Percentiles rank a stretch among this genome's conserved stretches.
These are phyloP conservation scores for Steinernema carpocapsae DNA, from an alignment of 2,888 invertebrate genomes.

Conservation along the genomic window DNA sequence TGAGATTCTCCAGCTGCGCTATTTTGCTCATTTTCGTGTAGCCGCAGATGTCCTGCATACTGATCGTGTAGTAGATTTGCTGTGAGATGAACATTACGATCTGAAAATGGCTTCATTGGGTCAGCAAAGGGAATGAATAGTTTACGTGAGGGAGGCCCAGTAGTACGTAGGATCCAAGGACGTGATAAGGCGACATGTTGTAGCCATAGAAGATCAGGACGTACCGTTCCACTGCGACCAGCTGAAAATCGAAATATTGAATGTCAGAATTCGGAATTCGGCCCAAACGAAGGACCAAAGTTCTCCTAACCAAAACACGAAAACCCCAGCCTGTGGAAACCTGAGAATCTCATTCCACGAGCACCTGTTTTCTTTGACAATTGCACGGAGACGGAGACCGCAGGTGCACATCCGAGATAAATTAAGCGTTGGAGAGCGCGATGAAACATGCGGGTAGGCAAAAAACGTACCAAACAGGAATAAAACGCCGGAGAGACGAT, in stretches of 20 bases:
- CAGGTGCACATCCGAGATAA: not conserved
- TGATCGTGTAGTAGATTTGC: not conserved
- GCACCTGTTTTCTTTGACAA: too few species aligned
- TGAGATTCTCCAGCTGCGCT: not conserved
- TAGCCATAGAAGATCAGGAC: constrained; percentile 1
- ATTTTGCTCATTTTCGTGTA: constrained; percentile 23
- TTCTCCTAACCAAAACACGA: too few species aligned
- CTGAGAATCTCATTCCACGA: too few species aligned
- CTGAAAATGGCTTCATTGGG: not conserved
- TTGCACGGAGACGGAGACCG: not conserved
- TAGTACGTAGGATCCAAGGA: not conserved
- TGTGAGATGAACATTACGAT: constrained; percentile 17
- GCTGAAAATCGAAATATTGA: not conserved
- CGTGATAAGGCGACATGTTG: not conserved
- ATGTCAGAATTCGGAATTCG: too few species aligned
- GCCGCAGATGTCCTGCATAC: constrained; percentile 20
- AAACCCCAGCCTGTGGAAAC: too few species aligned
- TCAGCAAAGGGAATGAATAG: too few species aligned
- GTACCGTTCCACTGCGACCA: constrained; percentile 8
- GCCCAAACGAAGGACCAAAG: too few species aligned
- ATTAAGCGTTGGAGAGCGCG: not conserved
- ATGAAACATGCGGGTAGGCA: not conserved
- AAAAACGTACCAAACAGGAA: not conserved
- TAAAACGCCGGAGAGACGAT: constrained; percentile 26
- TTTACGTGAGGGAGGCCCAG: constrained; percentile 7